Evolutionary conservation across 2,888 invertebrate genomes (phyloP).

Genomic region (Agonopterix arenella): DNA sequence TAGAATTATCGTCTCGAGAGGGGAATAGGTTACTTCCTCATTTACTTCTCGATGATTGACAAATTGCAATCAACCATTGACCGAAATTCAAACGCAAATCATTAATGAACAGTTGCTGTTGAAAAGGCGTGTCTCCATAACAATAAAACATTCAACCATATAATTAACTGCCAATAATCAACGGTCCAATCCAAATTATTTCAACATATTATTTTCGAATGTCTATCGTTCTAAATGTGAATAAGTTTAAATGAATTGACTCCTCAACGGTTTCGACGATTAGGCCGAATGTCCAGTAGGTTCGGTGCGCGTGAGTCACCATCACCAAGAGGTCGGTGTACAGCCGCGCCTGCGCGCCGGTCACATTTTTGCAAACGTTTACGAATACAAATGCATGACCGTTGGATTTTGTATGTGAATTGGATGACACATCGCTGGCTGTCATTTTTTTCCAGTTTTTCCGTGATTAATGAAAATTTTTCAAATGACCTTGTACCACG

Average conservation of each 20-base stretch:
- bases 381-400: neutral
- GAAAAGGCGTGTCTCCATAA: no score
- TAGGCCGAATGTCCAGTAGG: neutral
- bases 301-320: neutral
- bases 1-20: no score
- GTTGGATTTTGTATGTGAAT: neutral
- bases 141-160: no score
- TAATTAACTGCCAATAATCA: no score
- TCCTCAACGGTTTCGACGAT: constrained; percentile 4
- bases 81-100: no score
- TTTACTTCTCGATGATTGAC: no score
- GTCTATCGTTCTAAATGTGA: neutral
- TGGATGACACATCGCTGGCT: neutral
- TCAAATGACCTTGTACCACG: no score
- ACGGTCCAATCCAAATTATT: neutral
- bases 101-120: no score
- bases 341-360: neutral
- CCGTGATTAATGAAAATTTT: no score
- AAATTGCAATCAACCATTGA: no score
- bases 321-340: neutral
- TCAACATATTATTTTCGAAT: neutral
- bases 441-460: no score
- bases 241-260: neutral
- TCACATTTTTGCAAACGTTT: constrained; percentile 1
- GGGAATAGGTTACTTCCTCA: no score